Evolutionary conservation across 2,113 vertebrate species (phyloP).

Genomic region (Panurus biarmicus): DNA sequence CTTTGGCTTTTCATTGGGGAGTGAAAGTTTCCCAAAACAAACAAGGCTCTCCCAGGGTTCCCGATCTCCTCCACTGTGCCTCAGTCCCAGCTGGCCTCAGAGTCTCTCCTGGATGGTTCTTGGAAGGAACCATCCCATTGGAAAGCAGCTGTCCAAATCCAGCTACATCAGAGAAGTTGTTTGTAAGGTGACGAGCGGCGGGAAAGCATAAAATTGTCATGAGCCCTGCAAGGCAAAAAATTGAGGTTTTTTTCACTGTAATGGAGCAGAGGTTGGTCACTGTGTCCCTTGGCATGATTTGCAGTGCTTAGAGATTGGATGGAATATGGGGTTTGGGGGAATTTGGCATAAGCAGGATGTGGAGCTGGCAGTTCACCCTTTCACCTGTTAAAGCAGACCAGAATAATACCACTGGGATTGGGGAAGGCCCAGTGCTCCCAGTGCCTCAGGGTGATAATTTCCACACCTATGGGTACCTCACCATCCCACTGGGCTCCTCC

Average conservation of each 20-base stretch:
- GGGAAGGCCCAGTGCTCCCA: neutral
- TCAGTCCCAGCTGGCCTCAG: neutral
- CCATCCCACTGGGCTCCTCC: neutral
- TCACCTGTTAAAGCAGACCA: accelerated
- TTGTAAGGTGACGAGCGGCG: accelerated
- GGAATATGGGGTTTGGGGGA: neutral
- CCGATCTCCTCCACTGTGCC: accelerated
- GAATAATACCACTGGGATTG: accelerated
- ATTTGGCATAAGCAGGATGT: accelerated
- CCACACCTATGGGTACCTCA: neutral
- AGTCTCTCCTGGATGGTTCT: neutral
- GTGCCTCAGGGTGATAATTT: accelerated
- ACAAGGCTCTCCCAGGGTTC: neutral
- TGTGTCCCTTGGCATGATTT: neutral
- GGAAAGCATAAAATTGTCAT: neutral
- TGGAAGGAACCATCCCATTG: neutral
- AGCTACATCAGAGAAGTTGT: neutral
- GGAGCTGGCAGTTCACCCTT: neutral
- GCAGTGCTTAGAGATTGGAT: neutral
- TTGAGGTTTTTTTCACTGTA: neutral
- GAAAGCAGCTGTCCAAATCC: neutral
- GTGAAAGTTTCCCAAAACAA: neutral
- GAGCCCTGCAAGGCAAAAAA: neutral
- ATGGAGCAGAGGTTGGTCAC: neutral
- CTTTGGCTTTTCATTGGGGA: neutral